phyloP scores from a whole-genome alignment of 2,888 invertebrate genomes.

The Syritta pipiens region DNA sequence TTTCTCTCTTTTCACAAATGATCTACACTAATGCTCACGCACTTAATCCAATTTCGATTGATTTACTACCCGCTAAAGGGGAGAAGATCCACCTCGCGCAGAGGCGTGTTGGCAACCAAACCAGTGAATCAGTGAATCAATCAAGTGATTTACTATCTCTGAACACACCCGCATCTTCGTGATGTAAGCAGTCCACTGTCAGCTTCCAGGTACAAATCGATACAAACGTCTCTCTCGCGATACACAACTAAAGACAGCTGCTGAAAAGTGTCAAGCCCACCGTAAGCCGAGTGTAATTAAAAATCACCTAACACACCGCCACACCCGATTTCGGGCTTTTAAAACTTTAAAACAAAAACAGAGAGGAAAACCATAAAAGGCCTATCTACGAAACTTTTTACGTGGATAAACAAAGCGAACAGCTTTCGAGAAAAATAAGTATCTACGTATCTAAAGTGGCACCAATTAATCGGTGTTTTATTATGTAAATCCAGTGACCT shows the following conservation, averaged over 20 bases:
- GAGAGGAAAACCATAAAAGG: neutral
- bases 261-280: too few species aligned
- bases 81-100: too few species aligned
- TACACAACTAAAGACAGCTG: too few species aligned
- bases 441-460: slow-evolving; percentile 38
- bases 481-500: slow-evolving; percentile 63
- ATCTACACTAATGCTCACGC: slow-evolving; percentile 44
- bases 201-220: too few species aligned
- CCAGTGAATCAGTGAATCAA: neutral
- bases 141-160: too few species aligned
- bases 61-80: slow-evolving; percentile 44
- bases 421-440: neutral
- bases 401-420: neutral
- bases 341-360: too few species aligned
- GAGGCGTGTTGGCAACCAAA: too few species aligned
- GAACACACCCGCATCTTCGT: neutral
- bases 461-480: slow-evolving; percentile 60
- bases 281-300: too few species aligned
- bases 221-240: too few species aligned
- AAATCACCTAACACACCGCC: too few species aligned
- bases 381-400: neutral
- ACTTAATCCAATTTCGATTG: slow-evolving; percentile 47
- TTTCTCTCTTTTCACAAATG: slow-evolving; percentile 9
- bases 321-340: too few species aligned
- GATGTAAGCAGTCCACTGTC: neutral